Percentiles rank a stretch among this genome's conserved stretches.
These are phyloP conservation scores for Psittacara wagleri DNA, from an alignment of 2,113 vertebrate species.

Conservation along the genomic window DNA sequence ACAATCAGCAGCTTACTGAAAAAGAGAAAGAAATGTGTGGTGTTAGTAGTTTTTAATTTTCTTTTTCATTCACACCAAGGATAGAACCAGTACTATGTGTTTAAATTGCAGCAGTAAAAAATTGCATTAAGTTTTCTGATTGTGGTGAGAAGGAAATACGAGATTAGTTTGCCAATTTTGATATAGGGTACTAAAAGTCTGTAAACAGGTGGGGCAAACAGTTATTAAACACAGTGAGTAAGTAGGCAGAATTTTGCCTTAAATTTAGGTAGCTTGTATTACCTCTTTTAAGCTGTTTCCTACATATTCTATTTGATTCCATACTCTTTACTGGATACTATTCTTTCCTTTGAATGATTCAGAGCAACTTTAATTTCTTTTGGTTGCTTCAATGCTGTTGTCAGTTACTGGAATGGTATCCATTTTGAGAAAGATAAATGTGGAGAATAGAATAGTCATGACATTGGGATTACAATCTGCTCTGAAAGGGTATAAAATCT, in stretches of 20 bases:
- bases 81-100: not conserved
- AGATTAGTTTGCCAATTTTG: not conserved
- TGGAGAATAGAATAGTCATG: not conserved
- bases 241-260: not conserved
- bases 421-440: not conserved
- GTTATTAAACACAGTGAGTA: not conserved
- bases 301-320: not conserved
- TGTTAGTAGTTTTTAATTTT: not conserved
- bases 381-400: not conserved
- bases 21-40: not conserved
- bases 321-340: not conserved
- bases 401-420: not conserved
- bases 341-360: not conserved
- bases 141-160: not conserved
- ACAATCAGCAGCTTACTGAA: not conserved
- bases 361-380: not conserved
- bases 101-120: not conserved
- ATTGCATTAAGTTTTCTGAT: not conserved
- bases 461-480: not conserved
- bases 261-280: not conserved
- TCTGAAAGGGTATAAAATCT: not conserved
- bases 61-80: not conserved
- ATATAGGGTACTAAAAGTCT: not conserved
- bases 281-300: not conserved
- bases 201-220: not conserved